A percentile compares a stretch with the other conserved stretches of the same genome.
Conservation (phyloP, 2,797 vertebrate species). For the Poecile montanus region DNA sequence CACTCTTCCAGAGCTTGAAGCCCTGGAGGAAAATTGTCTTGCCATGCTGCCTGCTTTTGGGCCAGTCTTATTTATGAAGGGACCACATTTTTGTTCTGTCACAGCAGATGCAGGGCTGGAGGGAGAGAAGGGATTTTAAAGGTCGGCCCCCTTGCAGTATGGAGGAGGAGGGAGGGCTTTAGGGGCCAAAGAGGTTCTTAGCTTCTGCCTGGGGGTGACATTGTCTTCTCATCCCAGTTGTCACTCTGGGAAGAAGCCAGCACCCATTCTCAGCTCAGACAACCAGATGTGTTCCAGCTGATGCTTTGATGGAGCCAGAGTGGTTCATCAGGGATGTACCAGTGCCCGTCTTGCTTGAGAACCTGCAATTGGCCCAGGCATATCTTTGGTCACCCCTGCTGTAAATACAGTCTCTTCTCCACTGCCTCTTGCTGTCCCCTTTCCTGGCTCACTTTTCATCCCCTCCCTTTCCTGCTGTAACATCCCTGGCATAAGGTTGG, state of each 20-base stretch:
- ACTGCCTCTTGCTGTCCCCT: background rate
- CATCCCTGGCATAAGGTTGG: rapidly evolving
- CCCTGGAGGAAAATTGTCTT: background rate
- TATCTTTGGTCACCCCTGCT: background rate
- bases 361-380: rapidly evolving
- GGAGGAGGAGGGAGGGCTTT: background rate
- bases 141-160: background rate
- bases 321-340: background rate
- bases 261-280: background rate
- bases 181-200: background rate
- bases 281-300: background rate
- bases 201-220: background rate
- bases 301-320: background rate
- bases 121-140: background rate
- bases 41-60: background rate
- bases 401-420: rapidly evolving
- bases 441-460: background rate
- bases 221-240: background rate
- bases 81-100: background rate
- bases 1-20: background rate
- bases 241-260: background rate
- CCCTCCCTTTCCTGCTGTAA: background rate
- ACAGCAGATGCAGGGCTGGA: background rate
- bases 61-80: background rate
- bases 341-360: rapidly evolving